These are phyloP conservation scores for Anodontia alba DNA, from an alignment of 2,888 invertebrate genomes.

Conservation along the genomic window DNA sequence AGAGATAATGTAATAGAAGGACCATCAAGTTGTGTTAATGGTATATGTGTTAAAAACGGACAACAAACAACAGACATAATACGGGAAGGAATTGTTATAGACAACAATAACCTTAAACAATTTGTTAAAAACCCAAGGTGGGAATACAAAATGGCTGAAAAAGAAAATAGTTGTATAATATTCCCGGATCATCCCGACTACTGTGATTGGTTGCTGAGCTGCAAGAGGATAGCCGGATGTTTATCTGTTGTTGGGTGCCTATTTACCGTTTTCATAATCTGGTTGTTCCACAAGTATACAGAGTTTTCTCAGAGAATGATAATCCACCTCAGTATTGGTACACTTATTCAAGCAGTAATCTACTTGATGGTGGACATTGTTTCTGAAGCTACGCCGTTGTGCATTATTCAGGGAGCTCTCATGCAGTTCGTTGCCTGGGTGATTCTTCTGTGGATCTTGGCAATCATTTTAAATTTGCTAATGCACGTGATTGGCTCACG, in stretches of 20 bases:
- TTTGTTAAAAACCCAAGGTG: no score
- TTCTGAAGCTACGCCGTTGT: constrained; percentile 7
- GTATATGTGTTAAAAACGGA: no score
- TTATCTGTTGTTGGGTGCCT: constrained; percentile 1
- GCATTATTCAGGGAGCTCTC: constrained; percentile 31
- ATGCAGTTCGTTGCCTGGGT: constrained; percentile 28
- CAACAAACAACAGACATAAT: no score
- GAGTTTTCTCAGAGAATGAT: constrained; percentile 15
- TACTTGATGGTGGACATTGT: constrained; percentile 22
- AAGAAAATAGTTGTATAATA: not conserved
- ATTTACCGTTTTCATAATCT: constrained; percentile 9
- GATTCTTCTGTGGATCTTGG: constrained; percentile 24
- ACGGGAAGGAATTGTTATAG: no score
- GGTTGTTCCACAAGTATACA: constrained; percentile 14
- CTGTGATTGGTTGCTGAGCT: not conserved
- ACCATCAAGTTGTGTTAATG: no score
- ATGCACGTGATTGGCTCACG: constrained; percentile 8
- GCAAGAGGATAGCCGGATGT: not conserved
- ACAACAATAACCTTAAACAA: no score
- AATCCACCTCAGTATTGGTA: not conserved
- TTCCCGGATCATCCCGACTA: constrained; percentile 1
- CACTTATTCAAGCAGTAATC: constrained; percentile 2
- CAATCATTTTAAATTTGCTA: constrained; percentile 35
- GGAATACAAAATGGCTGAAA: not conserved
- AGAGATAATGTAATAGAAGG: no score